Percentiles rank a stretch among this genome's conserved stretches.
Conservation (phyloP, 2,797 vertebrate genomes). For the Podarcis siculus region DNA sequence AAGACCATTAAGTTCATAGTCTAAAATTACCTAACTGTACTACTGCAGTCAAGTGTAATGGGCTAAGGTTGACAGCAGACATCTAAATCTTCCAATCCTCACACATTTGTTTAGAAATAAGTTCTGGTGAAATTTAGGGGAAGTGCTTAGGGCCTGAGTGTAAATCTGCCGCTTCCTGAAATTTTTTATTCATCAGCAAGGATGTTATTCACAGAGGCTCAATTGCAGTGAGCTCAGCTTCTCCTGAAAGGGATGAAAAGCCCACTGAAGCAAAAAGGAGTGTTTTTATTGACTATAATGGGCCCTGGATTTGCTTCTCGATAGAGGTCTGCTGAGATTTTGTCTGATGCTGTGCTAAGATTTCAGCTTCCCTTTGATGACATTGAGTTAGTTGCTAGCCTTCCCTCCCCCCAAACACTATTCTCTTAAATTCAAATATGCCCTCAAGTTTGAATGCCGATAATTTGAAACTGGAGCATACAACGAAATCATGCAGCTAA, state of each 20-base stretch:
- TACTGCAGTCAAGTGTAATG: not conserved
- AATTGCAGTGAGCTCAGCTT: not conserved
- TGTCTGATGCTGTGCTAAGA: constrained; percentile 4
- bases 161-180: not conserved
- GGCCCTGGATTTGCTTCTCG: not conserved
- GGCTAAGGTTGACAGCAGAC: not conserved
- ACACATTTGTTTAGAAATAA: not conserved
- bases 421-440: constrained; percentile 36
- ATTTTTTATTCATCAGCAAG: not conserved
- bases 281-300: constrained; percentile 4
- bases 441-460: constrained; percentile 33
- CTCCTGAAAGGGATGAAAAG: constrained; percentile 25
- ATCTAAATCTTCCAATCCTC: not conserved
- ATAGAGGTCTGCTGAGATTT: not conserved
- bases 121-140: not conserved
- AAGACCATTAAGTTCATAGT: not conserved
- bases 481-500: not conserved
- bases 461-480: constrained; percentile 27
- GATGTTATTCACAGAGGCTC: not conserved
- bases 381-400: constrained; percentile 1
- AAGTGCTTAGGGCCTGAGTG: not conserved
- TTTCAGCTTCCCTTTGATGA: constrained; percentile 24
- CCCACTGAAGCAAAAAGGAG: constrained; percentile 13
- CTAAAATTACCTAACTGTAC: not conserved
- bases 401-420: not conserved